Evolutionary conservation across 1,140 invertebrate genomes (phyloP), one percentile per base, ranked within the genome.

Genomic region (Calephelis virginiensis): DNA sequence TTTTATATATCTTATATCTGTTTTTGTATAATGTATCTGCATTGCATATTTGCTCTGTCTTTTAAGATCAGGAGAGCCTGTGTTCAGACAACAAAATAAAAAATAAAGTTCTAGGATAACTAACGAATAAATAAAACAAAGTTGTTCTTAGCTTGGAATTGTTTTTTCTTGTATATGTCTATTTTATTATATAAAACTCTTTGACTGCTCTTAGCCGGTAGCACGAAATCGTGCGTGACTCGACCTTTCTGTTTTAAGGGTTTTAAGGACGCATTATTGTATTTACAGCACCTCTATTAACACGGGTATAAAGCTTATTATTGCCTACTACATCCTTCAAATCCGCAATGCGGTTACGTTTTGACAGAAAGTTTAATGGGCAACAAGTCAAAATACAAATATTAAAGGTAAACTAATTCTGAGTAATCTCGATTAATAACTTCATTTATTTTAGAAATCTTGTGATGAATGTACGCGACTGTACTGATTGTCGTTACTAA

Each of bases 181-280:
- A 56, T 14, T 56, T 56, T 13, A 28, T 6, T 10, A 10, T 28
- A 37, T 56, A 56, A 43, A 45, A 62, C n/a, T 14, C 40, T 28
- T 43, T 38, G 49, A 50, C 38, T 64, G 63, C 49, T 64, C 63
- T 64, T 53, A 43, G 50, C 28, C n/a, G 63, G 37, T 13, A 53
- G 49, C 63, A 82, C 81, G 80, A 45, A 68, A 78, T 69, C 64
- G 81, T 83, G 81, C 81, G 81, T 83, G 81, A 83, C 78, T 71
- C 68, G 67, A 80, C 73, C 74, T 76, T 83, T 83, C 75, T 80
- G 71, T 74, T 78, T 78, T 71, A 61, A 75, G 68, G 66, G 76
- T 66, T 78, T 74, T 68, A 71, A 75, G 59, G 69, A 73, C 66
- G 64, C 66, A 70, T 69, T 76, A 71, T 71, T 63, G 64, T 70